A percentile compares a stretch with the other conserved stretches of the same genome.
These are phyloP conservation scores for Hesperophylax magnus DNA, from an alignment of 1,140 invertebrate genomes.

Conservation along the genomic window DNA sequence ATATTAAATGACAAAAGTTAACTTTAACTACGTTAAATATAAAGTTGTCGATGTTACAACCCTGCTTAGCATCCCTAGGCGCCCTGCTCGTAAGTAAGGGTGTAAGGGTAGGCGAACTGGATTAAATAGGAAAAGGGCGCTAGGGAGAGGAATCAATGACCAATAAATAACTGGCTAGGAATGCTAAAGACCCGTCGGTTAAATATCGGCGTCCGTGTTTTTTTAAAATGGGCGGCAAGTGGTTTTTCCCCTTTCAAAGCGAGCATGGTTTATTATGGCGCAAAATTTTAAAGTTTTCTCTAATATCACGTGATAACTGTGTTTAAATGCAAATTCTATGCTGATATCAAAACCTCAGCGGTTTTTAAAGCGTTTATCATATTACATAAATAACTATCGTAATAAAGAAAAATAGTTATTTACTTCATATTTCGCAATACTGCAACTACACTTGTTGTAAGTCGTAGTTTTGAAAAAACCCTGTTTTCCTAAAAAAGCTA, in stretches of 20 bases:
- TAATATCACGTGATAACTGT: background rate
- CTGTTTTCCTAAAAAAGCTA: too few species aligned
- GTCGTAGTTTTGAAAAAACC: too few species aligned
- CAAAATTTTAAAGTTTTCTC: background rate
- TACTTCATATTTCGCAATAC: too few species aligned
- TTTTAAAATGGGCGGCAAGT: background rate
- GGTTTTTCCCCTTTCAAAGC: background rate
- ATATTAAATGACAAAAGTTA: too few species aligned
- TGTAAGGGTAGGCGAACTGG: background rate
- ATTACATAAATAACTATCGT: too few species aligned
- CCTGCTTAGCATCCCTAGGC: too few species aligned
- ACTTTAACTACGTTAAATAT: too few species aligned
- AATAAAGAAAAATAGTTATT: too few species aligned
- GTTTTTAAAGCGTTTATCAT: too few species aligned
- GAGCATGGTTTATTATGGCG: background rate
- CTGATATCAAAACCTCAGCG: too few species aligned
- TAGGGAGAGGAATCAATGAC: constrained; percentile 50
- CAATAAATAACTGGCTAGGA: constrained; percentile 52
- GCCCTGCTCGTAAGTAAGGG: background rate
- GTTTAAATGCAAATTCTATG: background rate
- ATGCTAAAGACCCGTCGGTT: constrained; percentile 47
- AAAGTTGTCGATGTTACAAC: too few species aligned
- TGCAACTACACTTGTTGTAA: too few species aligned
- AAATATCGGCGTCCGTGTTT: constrained; percentile 24
- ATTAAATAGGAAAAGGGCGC: background rate